Evolutionary conservation across 2,113 vertebrate genomes (phyloP), one percentile per base, ranked within the genome.

Genomic region (Silurus asotus): DNA sequence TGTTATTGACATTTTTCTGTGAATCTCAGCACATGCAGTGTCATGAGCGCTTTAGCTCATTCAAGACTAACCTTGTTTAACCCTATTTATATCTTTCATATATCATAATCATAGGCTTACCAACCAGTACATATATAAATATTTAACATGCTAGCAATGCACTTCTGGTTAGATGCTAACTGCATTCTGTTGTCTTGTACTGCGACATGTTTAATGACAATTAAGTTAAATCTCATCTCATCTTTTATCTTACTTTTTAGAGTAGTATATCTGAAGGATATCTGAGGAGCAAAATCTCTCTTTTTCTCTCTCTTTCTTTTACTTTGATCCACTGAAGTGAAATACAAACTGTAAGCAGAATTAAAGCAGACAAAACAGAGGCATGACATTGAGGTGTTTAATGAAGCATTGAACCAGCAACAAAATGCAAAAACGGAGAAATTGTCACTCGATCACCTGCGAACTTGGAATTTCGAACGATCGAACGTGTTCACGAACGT

Each of bases 391-490:
- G 23, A 72, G 6, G 1, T 25, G 28, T 87, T 87, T 87, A 82
- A 56, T 76, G 80, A 77, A 61, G 70, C 85, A 82, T 67, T 58
- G n/a, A 79, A 70, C 20, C 6, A 74, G 86, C 17, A 69, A 84
- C 75, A 86, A 13, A 64, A 70, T 20, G 9, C 11, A 10, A 15
- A 53, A 56, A 61, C 25, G 53, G 53, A 67, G 55, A 28, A 62
- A 45, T 19, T 56, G 13, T 48, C 49, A 83, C 55, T 79, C 78
- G 25, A 79, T 37, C 67, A 8, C 69, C 70, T 23, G n/a, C 64
- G 25, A 78, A 83, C 85, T 65, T 88, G 87, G 85, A 84, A 86
- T 55, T 76, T 37, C 51, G 8, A 87, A 86, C 70, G 6, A 53
- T 69, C 6, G 25, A 28, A 8, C 23, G 65, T 81, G 65, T 59